Percentiles rank a stretch among this genome's conserved stretches.
These are phyloP conservation scores for Rhincodon typus DNA, from an alignment of 2,797 vertebrate genomes.

Conservation along the genomic window DNA sequence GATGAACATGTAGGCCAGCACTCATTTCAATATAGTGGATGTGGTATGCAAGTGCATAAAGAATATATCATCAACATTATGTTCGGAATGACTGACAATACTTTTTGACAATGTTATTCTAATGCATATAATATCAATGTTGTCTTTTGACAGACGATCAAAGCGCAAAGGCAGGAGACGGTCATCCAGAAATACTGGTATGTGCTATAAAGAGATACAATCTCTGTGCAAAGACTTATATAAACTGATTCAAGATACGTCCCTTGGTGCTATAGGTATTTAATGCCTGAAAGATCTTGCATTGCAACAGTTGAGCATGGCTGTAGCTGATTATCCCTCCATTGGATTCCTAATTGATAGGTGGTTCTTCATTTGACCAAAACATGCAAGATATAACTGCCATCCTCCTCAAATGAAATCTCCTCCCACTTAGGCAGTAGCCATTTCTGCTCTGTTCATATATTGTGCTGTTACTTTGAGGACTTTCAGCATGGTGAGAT, in stretches of 20 bases:
- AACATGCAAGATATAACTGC: too few species aligned
- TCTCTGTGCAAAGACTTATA: not conserved
- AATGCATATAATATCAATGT: not conserved
- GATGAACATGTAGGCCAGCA: not conserved
- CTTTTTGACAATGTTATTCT: too few species aligned
- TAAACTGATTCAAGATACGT: not conserved
- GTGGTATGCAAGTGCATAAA: not conserved
- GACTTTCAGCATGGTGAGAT: too few species aligned
- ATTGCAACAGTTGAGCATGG: too few species aligned
- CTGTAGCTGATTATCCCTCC: too few species aligned
- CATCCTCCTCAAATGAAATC: too few species aligned
- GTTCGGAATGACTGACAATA: not conserved
- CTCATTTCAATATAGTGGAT: not conserved
- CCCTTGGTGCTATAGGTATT: not conserved
- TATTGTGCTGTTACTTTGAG: too few species aligned
- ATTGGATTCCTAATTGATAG: too few species aligned
- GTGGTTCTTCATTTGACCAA: too few species aligned
- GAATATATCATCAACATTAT: not conserved
- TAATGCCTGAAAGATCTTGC: too few species aligned
- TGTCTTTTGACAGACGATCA: conserved; percentile 5
- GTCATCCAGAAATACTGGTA: not conserved
- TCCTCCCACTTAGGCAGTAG: too few species aligned
- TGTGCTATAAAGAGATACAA: not conserved
- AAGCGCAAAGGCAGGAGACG: not conserved
- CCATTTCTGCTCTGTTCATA: too few species aligned